phyloP scores from a whole-genome alignment of 2,888 invertebrate genomes.

The Empis livida region DNA sequence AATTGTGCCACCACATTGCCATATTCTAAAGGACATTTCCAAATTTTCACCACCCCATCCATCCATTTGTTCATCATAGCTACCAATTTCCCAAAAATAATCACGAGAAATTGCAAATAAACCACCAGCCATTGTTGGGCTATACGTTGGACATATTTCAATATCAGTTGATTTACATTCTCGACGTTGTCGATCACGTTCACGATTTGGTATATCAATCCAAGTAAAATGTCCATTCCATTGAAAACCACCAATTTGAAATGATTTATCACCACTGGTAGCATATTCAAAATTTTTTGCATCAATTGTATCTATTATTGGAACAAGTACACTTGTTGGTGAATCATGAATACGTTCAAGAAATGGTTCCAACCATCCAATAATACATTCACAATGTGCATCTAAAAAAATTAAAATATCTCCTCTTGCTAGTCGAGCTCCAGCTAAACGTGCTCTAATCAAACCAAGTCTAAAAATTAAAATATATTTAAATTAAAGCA shows the following conservation, averaged over 20 bases:
- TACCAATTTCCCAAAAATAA: conserved; percentile 83
- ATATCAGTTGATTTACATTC: conserved; percentile 23
- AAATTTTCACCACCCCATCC: conserved; percentile 93
- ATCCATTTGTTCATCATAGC: conserved; percentile 84
- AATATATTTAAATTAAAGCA: too few relatives aligned
- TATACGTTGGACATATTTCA: conserved; percentile 29
- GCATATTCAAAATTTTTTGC: conserved; percentile 38
- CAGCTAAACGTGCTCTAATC: conserved; percentile 78
- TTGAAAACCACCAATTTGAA: conserved; percentile 35
- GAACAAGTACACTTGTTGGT: conserved; percentile 69
- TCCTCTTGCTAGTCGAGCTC: conserved; percentile 69
- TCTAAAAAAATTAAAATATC: conserved; percentile 78
- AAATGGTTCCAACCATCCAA: conserved; percentile 79
- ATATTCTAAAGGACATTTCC: conserved; percentile 85
- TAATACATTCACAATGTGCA: conserved; percentile 78
- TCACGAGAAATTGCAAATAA: conserved; percentile 77
- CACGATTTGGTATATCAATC: conserved; percentile 43
- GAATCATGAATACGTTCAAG: conserved; percentile 73
- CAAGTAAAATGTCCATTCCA: conserved; percentile 92
- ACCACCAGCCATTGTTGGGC: conserved; percentile 93
- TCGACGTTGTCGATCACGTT: conserved; percentile 25
- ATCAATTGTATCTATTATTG: conserved; percentile 90
- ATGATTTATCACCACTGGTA: conserved; percentile 34
- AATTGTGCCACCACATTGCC: conserved; percentile 68
- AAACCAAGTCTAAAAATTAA: conserved; percentile 56